Evolutionary conservation across 1,140 invertebrate species (phyloP), one percentile per base, ranked within the genome.

Genomic region (Leptoteleia sp.): DNA sequence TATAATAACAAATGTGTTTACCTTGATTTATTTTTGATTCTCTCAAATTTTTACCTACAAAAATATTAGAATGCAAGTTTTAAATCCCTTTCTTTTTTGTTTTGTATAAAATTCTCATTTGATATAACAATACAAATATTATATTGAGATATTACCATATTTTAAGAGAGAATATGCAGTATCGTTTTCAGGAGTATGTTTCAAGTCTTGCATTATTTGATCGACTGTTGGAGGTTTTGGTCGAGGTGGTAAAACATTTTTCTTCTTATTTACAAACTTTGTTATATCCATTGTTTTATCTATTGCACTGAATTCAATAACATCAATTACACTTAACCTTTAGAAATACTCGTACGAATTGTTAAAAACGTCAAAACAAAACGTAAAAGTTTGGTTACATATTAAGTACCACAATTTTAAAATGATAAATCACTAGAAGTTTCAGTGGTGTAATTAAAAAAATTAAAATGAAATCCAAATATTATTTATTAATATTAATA

Each of bases 221-320:
- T 77, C 65, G 5, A 64, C 11, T 8, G 65, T 77, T 38, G 75
- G 75, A 9, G 67, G 55, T 52, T 77, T 70, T 3, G 75, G 75
- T 6, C 75, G 65, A 9, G 52, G 52, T 15, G 75, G 75, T 27
- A 77, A 52, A 13, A 15, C n/a, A 43, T 70, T 70, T 50, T 77
- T 77, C 25, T 77, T 77, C 13, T 62, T 70, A 17, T 76, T 70
- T 16, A 70, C 59, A 50, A 71, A 77, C 19, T 73, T 73, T 12
- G 27, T 11, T 1, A 64, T 38, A 57, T 64, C 70, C 62, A 76
- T 76, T 31, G 62, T 50, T 50, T 6, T 2, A 19, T 16, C 35
- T 50, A 7, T 11, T 11, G 16, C n/a, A n/a, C n/a, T n/a, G n/a
- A n/a, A n/a, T n/a, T n/a, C n/a, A n/a, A n/a, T n/a, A 38, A 12